Percentiles rank a stretch among this genome's conserved stretches.
Conservation (phyloP, 2,113 vertebrate species). For the Ctenodactylus gundi region DNA sequence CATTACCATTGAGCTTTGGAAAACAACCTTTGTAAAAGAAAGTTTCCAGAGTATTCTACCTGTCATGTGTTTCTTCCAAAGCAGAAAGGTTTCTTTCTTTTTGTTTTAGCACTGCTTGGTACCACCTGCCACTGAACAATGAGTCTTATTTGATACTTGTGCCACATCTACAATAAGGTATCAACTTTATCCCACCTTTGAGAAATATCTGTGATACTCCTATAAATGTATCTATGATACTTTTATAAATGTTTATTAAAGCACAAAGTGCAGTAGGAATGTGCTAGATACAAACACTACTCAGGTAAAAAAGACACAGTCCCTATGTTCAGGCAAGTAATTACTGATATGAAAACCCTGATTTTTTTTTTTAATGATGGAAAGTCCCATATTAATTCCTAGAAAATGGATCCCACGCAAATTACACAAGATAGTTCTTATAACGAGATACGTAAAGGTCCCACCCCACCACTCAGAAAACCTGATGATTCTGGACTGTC, state of each 20-base stretch:
- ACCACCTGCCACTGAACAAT: not conserved
- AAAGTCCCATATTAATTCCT: conserved; percentile 1
- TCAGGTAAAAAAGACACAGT: not conserved
- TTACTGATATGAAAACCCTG: not conserved
- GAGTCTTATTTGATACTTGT: conserved; percentile 16
- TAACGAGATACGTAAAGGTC: not conserved
- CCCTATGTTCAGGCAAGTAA: not conserved
- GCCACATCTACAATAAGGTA: not conserved
- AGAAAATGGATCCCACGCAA: not conserved
- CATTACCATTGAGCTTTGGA: not conserved
- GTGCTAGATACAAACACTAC: not conserved
- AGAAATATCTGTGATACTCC: not conserved
- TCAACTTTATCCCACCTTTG: not conserved
- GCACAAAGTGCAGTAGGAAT: not conserved
- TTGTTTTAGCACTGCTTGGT: not conserved
- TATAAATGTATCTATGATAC: not conserved
- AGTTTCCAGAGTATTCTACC: not conserved
- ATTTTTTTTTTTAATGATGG: not conserved
- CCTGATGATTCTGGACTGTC: too few species aligned
- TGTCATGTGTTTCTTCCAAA: not conserved
- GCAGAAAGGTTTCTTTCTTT: not conserved
- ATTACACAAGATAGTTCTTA: not conserved
- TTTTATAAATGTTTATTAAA: not conserved
- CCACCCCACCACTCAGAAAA: not conserved
- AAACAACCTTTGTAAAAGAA: conserved; percentile 34